Evolutionary conservation across 2,113 vertebrate species (phyloP), one percentile per base, ranked within the genome.

Genomic region (Ancistrus triradiatus): DNA sequence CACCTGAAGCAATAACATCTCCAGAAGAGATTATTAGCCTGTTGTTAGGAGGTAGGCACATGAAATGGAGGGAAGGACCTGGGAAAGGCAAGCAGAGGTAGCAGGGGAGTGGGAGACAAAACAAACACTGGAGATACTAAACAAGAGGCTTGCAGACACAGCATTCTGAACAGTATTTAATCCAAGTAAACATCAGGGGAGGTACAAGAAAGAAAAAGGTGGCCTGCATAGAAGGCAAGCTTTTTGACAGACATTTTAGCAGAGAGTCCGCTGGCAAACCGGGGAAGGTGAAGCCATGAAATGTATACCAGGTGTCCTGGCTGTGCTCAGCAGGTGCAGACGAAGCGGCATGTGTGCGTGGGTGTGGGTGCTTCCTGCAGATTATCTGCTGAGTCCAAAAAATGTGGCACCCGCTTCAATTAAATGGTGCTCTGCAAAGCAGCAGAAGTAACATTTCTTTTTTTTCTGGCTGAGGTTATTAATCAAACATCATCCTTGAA

Each of bases 261-360:
- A 33, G 8, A 17, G 18, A 58, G 57, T 11, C 59, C 43, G 33
- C 14, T 50, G 49, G 55, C 37, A 61, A 53, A 42, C 48, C 35
- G 43, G 27, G 37, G 62, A 68, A 64, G 53, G 63, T 71, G 73
- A 55, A 59, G 63, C 22, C 9, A 21, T 11, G 52, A 62, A 52
- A 49, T 61, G 40, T 71, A 14, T 48, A 49, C 49, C 73, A 68
- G 73, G 62, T 68, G 65, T 65, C 59, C 65, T 56, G 8, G 35
- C 24, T 70, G 44, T 46, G 59, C 60, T 56, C 66, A 65, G 60
- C 64, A 75, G 64, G 25, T 69, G 57, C 42, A 17, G 28, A 3
- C 49, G 42, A 52, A 17, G 27, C 4, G 7, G 37, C 59, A 59
- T 63, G 49, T 70, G 51, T 4, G 48, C 24, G 28, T 3, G 2